Percentiles rank a stretch among this genome's conserved stretches.
Conservation (phyloP, 2,888 invertebrate genomes). For the Agrotis clavis region DNA sequence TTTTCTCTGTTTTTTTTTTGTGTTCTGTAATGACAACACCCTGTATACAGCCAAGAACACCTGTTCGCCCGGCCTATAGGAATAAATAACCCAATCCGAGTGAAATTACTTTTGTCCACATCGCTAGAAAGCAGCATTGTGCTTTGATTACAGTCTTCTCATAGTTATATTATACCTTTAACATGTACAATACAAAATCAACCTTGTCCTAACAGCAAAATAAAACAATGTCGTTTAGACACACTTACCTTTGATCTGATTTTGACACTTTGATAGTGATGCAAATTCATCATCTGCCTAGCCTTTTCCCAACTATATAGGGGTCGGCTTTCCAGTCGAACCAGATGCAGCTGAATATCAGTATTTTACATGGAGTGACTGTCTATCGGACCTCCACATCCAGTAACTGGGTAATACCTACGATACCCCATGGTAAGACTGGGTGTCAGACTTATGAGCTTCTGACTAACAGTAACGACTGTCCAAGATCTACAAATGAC, state of each 20-base stretch:
- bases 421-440: no score
- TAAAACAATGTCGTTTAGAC: background rate
- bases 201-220: background rate
- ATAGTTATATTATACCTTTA: background rate
- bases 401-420: no score
- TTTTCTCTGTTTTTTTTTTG: no score
- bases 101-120: slow-evolving; percentile 87
- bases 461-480: no score
- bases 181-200: background rate
- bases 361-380: no score
- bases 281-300: no score
- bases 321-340: no score
- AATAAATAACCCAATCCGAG: slow-evolving; percentile 86
- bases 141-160: slow-evolving; percentile 44
- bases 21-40: slow-evolving; percentile 59
- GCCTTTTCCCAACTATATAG: no score
- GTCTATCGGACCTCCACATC: no score
- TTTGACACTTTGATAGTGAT: background rate
- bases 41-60: slow-evolving; percentile 79
- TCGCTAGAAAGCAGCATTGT: slow-evolving; percentile 76
- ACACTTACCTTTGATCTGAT: background rate
- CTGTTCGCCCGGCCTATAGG: slow-evolving; percentile 78
- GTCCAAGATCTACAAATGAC: no score
- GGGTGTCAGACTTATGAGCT: no score
- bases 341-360: no score